Evolutionary conservation across 2,888 invertebrate species (phyloP), one percentile per base, ranked within the genome.

Genomic region (Scaptomyza reducta): DNA sequence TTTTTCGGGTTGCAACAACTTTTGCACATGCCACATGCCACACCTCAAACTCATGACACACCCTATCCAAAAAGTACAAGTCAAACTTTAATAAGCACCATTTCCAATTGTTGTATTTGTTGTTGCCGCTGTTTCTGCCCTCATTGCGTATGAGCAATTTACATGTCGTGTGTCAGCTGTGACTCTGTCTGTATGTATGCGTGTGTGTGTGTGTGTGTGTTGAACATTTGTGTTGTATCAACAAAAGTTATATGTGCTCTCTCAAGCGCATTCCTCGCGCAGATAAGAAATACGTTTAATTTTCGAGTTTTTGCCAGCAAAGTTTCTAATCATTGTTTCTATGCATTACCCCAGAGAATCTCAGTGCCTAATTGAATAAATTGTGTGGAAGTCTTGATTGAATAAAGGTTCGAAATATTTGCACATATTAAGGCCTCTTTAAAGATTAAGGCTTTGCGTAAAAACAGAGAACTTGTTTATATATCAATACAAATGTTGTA

Each of bases 111-210:
- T 60, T 74, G 60, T 47, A 68, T 27, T 14, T 54, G 44, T 68
- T 51, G 65, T 63, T 71, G 49, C 54, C 59, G 57, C 54, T 62
- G 57, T 44, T 62, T 62, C 62, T 67, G 65, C 65, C 68, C 78
- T 70, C 81, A 71, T 70, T 85, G 82, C 82, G 79, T 78, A 81
- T 78, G 79, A 78, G 85, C 82, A 75, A 76, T 84, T 87, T 79
- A 69, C 84, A 81, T 80, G 71, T 69, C 72, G 56, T 56, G 74
- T 63, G 59, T 77, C 66, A 61, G 63, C 76, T 65, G 72, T 40
- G 77, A 25, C 50, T 55, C 50, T 42, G 14, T 44, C 29, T 38
- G 9, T 50, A 10, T 60, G 45, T 44, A 31, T 49, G 53, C 29
- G 7, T 27, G 14, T 60, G 41, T 63, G 18, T 65, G 16, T 45